Percentiles rank a stretch among this genome's conserved stretches.
These are phyloP conservation scores for Steinernema feltiae DNA, from an alignment of 1,140 invertebrate species.

Conservation along the genomic window DNA sequence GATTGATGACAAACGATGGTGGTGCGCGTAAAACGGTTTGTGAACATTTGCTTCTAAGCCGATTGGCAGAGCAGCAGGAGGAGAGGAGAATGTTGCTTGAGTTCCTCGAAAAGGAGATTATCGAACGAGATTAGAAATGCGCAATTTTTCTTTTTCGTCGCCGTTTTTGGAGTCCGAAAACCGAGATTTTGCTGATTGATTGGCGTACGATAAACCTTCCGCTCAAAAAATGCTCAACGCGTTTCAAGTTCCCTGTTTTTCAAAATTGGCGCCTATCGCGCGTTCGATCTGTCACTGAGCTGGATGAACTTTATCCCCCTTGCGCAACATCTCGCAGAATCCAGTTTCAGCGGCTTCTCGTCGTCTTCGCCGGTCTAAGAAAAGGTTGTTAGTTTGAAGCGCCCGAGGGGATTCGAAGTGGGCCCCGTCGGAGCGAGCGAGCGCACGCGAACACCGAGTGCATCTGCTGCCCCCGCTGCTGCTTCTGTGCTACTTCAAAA, in stretches of 20 bases:
- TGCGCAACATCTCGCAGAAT: conserved; percentile 9
- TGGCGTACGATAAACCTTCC: not conserved
- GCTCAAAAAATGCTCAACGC: not conserved
- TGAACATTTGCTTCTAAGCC: not conserved
- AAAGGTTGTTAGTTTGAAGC: not conserved
- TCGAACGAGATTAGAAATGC: not conserved
- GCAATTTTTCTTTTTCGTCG: not conserved
- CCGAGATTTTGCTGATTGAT: too few species aligned
- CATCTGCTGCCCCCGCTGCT: too few species aligned
- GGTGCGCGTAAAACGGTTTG: not conserved
- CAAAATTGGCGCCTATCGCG: not conserved
- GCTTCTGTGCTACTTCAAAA: not conserved
- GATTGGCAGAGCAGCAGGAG: too few species aligned
- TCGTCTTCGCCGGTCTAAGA: not conserved
- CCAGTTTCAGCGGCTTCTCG: not conserved
- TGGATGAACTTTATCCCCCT: conserved; percentile 12
- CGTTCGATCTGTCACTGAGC: not conserved
- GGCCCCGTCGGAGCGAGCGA: too few species aligned
- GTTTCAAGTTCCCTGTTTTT: conserved; percentile 1
- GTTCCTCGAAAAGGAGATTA: too few species aligned
- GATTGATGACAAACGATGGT: not conserved
- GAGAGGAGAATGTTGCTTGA: too few species aligned
- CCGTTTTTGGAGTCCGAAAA: not conserved
- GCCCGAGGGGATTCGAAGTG: not conserved
- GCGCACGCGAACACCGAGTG: not conserved